Base-by-base conservation (phyloP, 2,797 vertebrate genomes). In the Esox lucius region DNA sequence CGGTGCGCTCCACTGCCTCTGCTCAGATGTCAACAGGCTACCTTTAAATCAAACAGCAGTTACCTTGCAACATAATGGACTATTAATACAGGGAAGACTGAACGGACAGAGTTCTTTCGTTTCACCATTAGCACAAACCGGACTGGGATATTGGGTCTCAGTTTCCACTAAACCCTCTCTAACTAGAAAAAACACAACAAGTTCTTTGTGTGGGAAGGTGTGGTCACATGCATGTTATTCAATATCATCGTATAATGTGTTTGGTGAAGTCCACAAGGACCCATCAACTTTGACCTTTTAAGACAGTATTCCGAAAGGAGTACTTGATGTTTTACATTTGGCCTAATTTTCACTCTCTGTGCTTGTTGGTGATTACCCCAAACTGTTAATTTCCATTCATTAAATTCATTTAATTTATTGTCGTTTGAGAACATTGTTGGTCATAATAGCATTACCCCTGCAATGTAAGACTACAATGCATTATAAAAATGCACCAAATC, bases 51-150 rank as follows among this genome's bases (percentile, higher is more conserved):
- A 74, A 70, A 85, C 81, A 83, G 70, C 86, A 88, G 83, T 84
- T 86, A 85, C 88, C 87, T 89, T 83, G 49, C 80, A 85, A 86
- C 86, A 90, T 86, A 91, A 90, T 88, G 84, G 89, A 87, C 90
- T 92, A 91, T 90, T 90, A 90, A 90, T 89, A 90, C 82, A 85
- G 76, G 74, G 59, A 69, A 74, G 83, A 24, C 56, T 61, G 56
- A 75, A 65, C 83, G 81, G 87, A 87, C 81, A 83, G 77, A 78
- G 71, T 3, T 85, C 82, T 89, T 86, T 78, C 79, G 81, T 91
- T 91, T 89, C 86, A 84, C 74, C 39, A 33, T 39, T 8, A 73
- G 69, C 51, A 70, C 33, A 74, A 49, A 62, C 66, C 39, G 64
- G 75, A 82, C 78, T 28, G 62, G 33, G n/a, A 33, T 72, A 73